A percentile compares a stretch with the other conserved stretches of the same genome.
Evolutionary conservation across 2,797 vertebrate genomes (phyloP).

Genomic region (Lagorchestes hirsutus): DNA sequence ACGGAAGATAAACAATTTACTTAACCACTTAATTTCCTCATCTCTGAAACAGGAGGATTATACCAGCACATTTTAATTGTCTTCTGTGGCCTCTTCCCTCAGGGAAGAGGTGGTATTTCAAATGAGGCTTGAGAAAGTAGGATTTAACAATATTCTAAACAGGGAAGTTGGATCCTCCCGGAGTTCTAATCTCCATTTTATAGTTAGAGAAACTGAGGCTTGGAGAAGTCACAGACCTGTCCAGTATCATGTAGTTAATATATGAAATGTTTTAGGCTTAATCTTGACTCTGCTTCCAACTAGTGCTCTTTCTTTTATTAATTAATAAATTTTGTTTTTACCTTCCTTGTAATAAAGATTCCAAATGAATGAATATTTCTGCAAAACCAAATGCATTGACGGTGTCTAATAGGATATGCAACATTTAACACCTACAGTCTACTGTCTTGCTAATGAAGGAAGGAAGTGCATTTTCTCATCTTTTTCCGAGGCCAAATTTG

Average conservation of each 20-base stretch:
- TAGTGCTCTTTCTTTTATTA: background rate
- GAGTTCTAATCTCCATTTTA: constrained; percentile 4
- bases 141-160: background rate
- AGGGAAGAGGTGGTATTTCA: background rate
- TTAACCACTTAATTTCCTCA: background rate
- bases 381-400: background rate
- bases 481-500: background rate
- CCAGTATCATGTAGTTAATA: background rate
- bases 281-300: background rate
- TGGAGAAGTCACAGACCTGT: background rate
- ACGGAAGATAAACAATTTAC: background rate
- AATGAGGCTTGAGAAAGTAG: background rate
- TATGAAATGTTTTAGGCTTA: background rate
- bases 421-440: background rate
- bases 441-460: background rate
- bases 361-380: background rate
- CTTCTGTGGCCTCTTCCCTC: background rate
- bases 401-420: background rate
- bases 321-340: background rate
- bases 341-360: background rate
- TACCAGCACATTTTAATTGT: background rate
- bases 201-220: constrained; percentile 1
- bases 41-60: background rate
- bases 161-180: background rate
- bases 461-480: background rate